phyloP scores from a whole-genome alignment of 1,140 invertebrate species.

The Drosophila serrata region DNA sequence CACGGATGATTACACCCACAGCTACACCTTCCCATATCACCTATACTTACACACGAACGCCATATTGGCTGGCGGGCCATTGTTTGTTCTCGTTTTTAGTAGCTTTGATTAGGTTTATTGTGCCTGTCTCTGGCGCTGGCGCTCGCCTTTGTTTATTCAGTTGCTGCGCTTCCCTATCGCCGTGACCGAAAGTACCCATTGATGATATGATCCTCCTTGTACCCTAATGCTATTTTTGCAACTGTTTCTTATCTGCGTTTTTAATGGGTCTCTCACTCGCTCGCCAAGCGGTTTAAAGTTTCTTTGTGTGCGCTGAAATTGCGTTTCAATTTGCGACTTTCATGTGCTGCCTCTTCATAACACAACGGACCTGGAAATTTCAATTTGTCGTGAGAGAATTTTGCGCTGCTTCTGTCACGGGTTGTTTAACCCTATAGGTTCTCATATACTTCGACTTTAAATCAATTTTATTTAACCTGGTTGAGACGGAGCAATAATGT shows the following conservation, averaged over 20 bases:
- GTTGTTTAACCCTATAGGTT: slow-evolving; percentile 8
- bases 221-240: slow-evolving; percentile 20
- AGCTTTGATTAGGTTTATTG: slow-evolving; percentile 60
- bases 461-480: slow-evolving; percentile 9
- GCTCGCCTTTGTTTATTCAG: slow-evolving; percentile 47
- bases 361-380: slow-evolving; percentile 18
- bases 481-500: background rate
- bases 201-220: slow-evolving; percentile 15
- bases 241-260: slow-evolving; percentile 23
- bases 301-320: slow-evolving; percentile 44
- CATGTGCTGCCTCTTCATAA: slow-evolving; percentile 12
- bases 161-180: slow-evolving; percentile 65
- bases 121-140: slow-evolving; percentile 11
- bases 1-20: slow-evolving; percentile 14
- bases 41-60: slow-evolving; percentile 36
- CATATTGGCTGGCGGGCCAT: slow-evolving; percentile 68
- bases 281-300: slow-evolving; percentile 19
- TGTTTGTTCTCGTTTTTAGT: slow-evolving; percentile 58
- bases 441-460: background rate
- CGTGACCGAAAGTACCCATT: slow-evolving; percentile 57
- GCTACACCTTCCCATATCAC: slow-evolving; percentile 19
- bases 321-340: slow-evolving; percentile 39
- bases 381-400: slow-evolving; percentile 4
- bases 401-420: background rate
- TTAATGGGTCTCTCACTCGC: slow-evolving; percentile 24